Evolutionary conservation across 2,113 vertebrate species (phyloP).

Genomic region (Oreotrochilus melanogaster): DNA sequence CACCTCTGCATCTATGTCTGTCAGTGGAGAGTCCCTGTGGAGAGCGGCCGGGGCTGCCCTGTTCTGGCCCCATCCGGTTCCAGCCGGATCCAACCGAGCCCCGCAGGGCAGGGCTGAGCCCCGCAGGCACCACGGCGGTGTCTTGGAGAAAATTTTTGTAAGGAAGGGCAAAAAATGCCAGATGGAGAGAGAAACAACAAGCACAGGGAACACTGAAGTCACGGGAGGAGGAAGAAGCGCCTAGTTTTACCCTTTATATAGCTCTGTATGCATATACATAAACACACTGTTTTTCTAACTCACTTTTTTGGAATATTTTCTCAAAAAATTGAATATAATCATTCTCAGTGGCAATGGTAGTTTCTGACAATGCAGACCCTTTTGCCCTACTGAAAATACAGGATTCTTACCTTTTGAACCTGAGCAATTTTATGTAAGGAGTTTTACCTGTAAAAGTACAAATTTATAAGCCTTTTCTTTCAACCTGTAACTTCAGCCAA

Average conservation of each 20-base stretch:
- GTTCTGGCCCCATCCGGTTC: neutral
- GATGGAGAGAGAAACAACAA: neutral
- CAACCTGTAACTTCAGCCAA: neutral
- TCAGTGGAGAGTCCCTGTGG: neutral
- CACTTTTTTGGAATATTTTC: neutral
- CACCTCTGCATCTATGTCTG: neutral
- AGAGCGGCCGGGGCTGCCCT: no score
- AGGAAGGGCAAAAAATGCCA: accelerated
- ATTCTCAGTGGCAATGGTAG: neutral
- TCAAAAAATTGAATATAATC: neutral
- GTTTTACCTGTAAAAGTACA: neutral
- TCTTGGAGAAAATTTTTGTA: accelerated
- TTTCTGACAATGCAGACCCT: neutral
- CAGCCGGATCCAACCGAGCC: accelerated
- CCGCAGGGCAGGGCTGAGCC: accelerated
- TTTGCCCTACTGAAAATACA: neutral
- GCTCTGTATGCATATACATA: neutral
- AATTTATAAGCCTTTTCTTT: neutral
- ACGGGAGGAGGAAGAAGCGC: neutral
- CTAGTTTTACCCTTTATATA: neutral
- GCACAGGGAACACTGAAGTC: accelerated
- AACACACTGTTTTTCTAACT: neutral
- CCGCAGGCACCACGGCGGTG: accelerated
- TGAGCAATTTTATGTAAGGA: neutral
- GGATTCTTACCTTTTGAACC: neutral